Base-by-base conservation (phyloP, 2,113 vertebrate genomes). In the Eptatretus burgeri region DNA sequence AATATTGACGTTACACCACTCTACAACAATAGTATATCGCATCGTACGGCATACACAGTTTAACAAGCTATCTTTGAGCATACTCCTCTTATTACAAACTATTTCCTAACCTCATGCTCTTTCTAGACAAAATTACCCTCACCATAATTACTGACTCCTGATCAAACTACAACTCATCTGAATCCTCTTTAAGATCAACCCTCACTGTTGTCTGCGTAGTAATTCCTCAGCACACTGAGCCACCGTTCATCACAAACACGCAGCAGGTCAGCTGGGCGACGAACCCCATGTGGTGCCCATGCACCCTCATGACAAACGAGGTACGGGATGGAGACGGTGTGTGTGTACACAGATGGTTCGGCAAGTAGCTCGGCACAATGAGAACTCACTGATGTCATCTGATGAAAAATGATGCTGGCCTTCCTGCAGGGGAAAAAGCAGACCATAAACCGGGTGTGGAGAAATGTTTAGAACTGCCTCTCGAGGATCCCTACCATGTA, bases 281-380 rank as follows among this genome's bases (percentile, higher is more conserved):
- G 56, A 12, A 60, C 11, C 79, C 78, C 0, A 78, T 74, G 0
- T 79, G 77, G 64, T 82, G 79, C 1, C 74, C 71, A 53, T 88
- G 84, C 63, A 93, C 89, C 0, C 80, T 17, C n/a, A 65, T 80
- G 82, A 68, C 91, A 98, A 75, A 80, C 77, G 67, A 88, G 71
- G 63, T 94, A 94, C 17, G 86, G 80, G 75, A 85, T 76, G 67
- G 80, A 85, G 74, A 95, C 91, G 1, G 82, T 85, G 20, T 84
- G 85, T 72, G 83, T 87, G 78, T 94, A 87, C 74, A 98, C 93
- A 72, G 87, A 81, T 70, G 80, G 76, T 62, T 87, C 94, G 68
- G 78, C 77, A 13, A 98, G 76, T 64, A 95, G 79, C 13, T 79
- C 79, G 8, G 77, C 74, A 62, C 84, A 98, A 72, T 85, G 85